Evolutionary conservation across 92 coral and sea anemone species (phyloP), one percentile per base, ranked within the genome.

Genomic region (Bergia puertoricense): DNA sequence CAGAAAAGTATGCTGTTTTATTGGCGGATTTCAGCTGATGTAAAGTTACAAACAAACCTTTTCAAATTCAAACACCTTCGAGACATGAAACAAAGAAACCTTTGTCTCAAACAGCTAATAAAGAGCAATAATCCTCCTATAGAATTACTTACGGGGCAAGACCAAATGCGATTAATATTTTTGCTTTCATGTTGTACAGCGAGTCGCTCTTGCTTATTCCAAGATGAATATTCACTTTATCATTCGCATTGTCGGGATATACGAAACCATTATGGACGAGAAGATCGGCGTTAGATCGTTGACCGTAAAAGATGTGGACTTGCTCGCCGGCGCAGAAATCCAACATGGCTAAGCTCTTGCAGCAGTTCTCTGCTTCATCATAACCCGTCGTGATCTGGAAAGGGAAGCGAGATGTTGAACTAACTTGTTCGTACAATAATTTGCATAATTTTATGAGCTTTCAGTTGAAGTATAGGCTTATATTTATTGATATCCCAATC

Each of bases 251-350:
- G 45, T 89, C 95, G 44, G 93, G 92, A 90, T 82, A 95, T 54
- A 91, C 96, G 71, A 97, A 97, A n/a, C 99, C 99, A 45, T 96
- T 95, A 78, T 95, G 97, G 40, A 97, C 95, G 91, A 97, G 88
- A 79, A 95, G 92, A 30, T 97, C 98, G 39, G 96, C 92, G 77
- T 95, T 97, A 51, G 96, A 96, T 76, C 99, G 95, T 81, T 93
- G 94, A 37, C 99, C 99, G 72, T 97, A 97, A 88, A 94, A 97
- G 56, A 97, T 95, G 84, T 91, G 92, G 13, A 97, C 97, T 93
- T 97, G 98, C 59, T 97, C 99, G 85, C 93, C 99, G 14, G 93
- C 93, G 75, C 80, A 50, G 89, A 87, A 95, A 74, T 94, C 88
- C 83, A 89, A 84, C 91, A 95, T 86, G 67, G 98, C 93, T 59